A percentile compares a stretch with the other conserved stretches of the same genome.
Evolutionary conservation across 2,888 invertebrate genomes (phyloP).

Genomic region (Poecilus cupreus): DNA sequence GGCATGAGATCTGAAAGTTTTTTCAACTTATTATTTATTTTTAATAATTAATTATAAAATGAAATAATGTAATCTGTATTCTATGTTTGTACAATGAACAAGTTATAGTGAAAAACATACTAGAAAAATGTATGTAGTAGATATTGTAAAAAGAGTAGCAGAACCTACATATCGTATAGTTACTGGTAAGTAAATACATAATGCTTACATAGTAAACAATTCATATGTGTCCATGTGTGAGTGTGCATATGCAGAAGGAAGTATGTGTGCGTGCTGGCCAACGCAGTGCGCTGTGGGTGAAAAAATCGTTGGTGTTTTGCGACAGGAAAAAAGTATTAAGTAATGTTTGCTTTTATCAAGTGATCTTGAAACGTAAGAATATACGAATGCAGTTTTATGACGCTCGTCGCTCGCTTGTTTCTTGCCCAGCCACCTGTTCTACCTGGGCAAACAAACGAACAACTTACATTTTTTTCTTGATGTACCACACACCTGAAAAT

Average conservation of each 20-base stretch:
- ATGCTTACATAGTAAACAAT: slow-evolving; percentile 25
- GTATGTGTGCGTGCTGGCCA: slow-evolving; percentile 9
- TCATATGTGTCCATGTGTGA: background rate
- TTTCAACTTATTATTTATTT: no score
- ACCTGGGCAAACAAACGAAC: slow-evolving; percentile 4
- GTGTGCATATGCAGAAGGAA: background rate
- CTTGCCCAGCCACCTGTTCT: slow-evolving; percentile 36
- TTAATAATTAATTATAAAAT: no score
- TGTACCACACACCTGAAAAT: background rate
- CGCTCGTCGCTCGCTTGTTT: slow-evolving; percentile 6
- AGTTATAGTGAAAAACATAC: no score
- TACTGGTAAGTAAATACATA: slow-evolving; percentile 13
- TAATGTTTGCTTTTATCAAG: slow-evolving; percentile 56
- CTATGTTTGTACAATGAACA: no score
- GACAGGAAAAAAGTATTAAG: slow-evolving; percentile 53
- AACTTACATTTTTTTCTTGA: background rate
- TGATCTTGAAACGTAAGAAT: slow-evolving; percentile 55
- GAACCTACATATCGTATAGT: no score
- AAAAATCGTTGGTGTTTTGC: slow-evolving; percentile 49
- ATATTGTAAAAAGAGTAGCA: no score
- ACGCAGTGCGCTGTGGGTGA: slow-evolving; percentile 28
- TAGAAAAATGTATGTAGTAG: no score
- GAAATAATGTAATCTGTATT: no score
- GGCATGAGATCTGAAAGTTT: no score
- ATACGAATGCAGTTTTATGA: slow-evolving; percentile 41